Base-by-base conservation (phyloP, 1,140 invertebrate genomes). In the Diorhabda elongata region DNA sequence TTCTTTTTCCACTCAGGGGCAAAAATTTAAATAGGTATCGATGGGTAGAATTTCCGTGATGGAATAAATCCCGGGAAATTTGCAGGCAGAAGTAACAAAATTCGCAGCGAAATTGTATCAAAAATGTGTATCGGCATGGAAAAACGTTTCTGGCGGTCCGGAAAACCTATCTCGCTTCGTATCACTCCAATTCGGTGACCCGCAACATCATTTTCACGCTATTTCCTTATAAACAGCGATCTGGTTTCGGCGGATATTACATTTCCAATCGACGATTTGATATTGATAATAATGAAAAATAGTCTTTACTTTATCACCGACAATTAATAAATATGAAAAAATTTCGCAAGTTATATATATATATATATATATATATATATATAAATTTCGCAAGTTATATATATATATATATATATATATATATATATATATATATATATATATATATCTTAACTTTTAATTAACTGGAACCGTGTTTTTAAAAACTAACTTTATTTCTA, bases 211-310 rank as follows among this genome's bases (percentile, higher is more conserved):
- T 52, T 52, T 52, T 52, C 47, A 52, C 47, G 47, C 47, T 52
- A 52, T 52, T 52, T 52, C 47, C 47, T 52, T 52, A 52, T 52
- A 52, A 52, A 52, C 47, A 52, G 47, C n/a, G 47, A 52, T 52
- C 47, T 52, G 6, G 47, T n/a, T n/a, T 6, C 6, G 47, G n/a
- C 47, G 47, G 47, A 52, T 52, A 52, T 52, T 52, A n/a, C 47
- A 52, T 52, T 52, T 52, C 47, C 47, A 52, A 52, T 52, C 47
- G 47, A 52, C n/a, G 47, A 3, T 52, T 52, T 52, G 6, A 52
- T 52, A 2, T 52, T 26, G 26, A 26, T 26, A 26, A 26, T 26
- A 26, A 26, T 26, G 26, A 26, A 26, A 26, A 26, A 26, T 26
- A 26, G 26, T 26, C 26, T 26, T 26, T 26, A 26, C 26, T 26